phyloP scores from a whole-genome alignment of 2,797 vertebrate genomes.

The Anabacerthia variegaticeps region DNA sequence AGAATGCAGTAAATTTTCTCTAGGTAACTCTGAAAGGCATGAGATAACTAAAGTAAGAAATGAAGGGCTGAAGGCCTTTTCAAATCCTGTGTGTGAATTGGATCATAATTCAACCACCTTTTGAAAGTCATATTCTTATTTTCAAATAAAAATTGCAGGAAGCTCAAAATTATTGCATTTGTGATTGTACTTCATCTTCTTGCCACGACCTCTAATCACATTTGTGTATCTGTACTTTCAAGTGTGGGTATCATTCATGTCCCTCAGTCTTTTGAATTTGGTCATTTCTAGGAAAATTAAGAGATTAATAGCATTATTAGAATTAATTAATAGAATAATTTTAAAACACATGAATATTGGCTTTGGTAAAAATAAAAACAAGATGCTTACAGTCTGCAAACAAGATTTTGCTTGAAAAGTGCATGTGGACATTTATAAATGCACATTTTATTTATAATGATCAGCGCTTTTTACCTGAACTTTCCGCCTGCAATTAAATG shows the following conservation, averaged over 20 bases:
- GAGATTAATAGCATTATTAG: background rate
- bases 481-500: background rate
- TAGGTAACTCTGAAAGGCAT: background rate
- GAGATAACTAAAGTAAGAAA: background rate
- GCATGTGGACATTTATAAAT: background rate
- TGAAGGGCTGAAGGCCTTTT: background rate
- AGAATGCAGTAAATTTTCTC: background rate
- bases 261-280: background rate
- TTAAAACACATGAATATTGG: background rate
- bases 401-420: background rate
- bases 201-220: background rate
- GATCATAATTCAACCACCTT: background rate
- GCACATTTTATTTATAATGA: background rate
- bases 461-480: background rate
- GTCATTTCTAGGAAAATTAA: background rate
- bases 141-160: background rate
- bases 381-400: background rate
- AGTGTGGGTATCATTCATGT: background rate
- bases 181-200: background rate
- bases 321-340: background rate
- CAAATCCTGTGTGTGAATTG: background rate
- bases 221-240: background rate
- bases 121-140: background rate
- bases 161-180: background rate
- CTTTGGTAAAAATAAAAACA: background rate